Percentiles rank a stretch among this genome's conserved stretches.
Conservation (phyloP, 1,140 invertebrate genomes). For the Archivesica marissinica region DNA sequence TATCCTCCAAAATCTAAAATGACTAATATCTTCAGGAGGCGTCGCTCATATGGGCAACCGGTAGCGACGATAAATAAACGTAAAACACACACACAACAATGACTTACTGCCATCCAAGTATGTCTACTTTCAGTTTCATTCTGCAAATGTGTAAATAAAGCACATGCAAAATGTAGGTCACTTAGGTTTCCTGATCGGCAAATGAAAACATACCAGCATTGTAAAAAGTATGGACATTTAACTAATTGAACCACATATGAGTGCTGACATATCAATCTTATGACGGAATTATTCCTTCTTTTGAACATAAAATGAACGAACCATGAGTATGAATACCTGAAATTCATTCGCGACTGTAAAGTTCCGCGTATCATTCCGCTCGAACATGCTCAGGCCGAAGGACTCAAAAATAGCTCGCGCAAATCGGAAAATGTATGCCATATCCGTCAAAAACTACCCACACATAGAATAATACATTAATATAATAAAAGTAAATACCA, state of each 20-base stretch:
- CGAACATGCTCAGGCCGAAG: slow-evolving; percentile 53
- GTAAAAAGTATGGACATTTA: not conserved
- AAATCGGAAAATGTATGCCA: not conserved
- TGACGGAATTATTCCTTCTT: too few species aligned
- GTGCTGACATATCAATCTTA: too few species aligned
- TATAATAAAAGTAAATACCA: slow-evolving; percentile 67
- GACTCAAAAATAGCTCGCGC: slow-evolving; percentile 67
- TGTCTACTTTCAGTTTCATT: slow-evolving; percentile 34
- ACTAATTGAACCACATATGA: too few species aligned
- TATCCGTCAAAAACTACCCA: not conserved
- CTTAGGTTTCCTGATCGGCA: not conserved
- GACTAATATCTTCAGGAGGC: too few species aligned
- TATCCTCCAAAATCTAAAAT: too few species aligned
- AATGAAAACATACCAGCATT: not conserved
- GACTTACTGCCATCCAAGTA: too few species aligned
- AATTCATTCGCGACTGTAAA: slow-evolving; percentile 38
- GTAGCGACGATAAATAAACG: too few species aligned
- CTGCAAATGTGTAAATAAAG: not conserved
- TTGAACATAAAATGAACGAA: not conserved
- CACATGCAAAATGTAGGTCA: not conserved
- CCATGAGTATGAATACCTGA: slow-evolving; percentile 41
- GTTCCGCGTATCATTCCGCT: slow-evolving; percentile 75
- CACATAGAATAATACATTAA: not conserved
- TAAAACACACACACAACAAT: too few species aligned
- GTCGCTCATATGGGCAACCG: too few species aligned